Conservation (phyloP, 2,797 vertebrate genomes). For the Bryconaethiops microstoma region DNA sequence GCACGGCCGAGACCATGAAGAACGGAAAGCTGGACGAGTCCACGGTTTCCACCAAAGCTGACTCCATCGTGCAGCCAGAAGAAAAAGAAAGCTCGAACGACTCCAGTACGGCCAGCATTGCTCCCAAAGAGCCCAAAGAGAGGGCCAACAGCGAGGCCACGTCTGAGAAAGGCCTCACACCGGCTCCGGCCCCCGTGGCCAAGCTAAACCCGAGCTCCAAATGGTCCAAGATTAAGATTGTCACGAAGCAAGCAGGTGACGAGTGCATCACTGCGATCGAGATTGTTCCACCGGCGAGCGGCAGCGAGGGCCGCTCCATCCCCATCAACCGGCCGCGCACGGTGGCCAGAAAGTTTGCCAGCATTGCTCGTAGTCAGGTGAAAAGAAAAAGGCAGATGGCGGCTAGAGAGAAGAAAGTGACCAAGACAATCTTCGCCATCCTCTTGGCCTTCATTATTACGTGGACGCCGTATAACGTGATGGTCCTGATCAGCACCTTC, state of each 20-base stretch:
- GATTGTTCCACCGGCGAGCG: conserved; percentile 88
- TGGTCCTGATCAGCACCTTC: conserved; percentile 98
- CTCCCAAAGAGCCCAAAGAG: conserved; percentile 85
- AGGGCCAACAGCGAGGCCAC: conserved; percentile 74
- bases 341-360: conserved; percentile 95
- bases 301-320: conserved; percentile 82
- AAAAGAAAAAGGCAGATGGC: conserved; percentile 98
- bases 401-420: conserved; percentile 96
- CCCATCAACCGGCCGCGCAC: conserved; percentile 85
- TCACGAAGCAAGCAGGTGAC: conserved; percentile 92
- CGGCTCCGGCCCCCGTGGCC: conserved; percentile 18
- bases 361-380: conserved; percentile 95
- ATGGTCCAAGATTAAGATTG: conserved; percentile 99
- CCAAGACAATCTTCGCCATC: conserved; percentile 98
- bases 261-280: conserved; percentile 97
- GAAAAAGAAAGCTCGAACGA: conserved; percentile 97
- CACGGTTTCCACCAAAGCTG: conserved; percentile 56
- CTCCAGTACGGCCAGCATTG: conserved; percentile 93
- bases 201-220: conserved; percentile 80
- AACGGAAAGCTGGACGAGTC: conserved; percentile 86
- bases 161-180: conserved; percentile 66
- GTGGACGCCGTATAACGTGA: conserved; percentile 98
- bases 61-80: conserved; percentile 74
- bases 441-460: conserved; percentile 97
- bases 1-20: conserved; percentile 78